Evolutionary conservation across 2,797 vertebrate genomes (phyloP), one percentile per base, ranked within the genome.

Genomic region (Anguilla anguilla): DNA sequence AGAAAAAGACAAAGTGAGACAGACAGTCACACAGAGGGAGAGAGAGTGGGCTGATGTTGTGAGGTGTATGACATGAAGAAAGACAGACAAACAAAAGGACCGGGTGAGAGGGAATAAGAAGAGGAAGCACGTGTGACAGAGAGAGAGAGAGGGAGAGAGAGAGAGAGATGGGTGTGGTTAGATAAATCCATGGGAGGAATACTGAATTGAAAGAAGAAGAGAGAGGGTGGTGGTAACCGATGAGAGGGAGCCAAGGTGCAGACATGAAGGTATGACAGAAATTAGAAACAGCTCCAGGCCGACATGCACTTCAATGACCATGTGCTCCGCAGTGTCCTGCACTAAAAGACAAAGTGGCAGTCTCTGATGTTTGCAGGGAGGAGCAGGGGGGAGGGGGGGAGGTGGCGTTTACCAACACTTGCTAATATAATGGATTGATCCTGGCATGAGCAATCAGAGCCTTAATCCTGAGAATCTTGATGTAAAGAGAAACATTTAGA

Each of bases 371-470:
- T 25, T 90, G 85, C 89, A 94, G 85, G 88, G 92, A 93, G 90
- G 91, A 90, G 77, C 86, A 88, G 86, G 46, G 74, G 87, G 49
- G 25, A 3, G 46, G 3, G 81, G 2, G 25, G 7, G 46, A 0
- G 81, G 9, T 81, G 64, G 93, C 94, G 95, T 96, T 95, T 94
- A 94, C 28, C 86, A 79, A 90, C 31, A 0, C 22, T 59, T 89
- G 89, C 90, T 93, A 92, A 95, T 94, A 93, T 94, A 92, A 95
- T 92, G 94, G 92, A 95, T 95, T 95, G 94, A 94, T 94, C 91
- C 93, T 93, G 92, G 93, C 94, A 94, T 82, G 28, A 93, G 91
- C 94, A 94, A 93, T 94, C 89, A 87, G 89, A 28, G 89, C 92
- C 92, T 93, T 94, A 92, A 94, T 93, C 93, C 92, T 93, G 92